Base-by-base conservation (phyloP, 2,113 vertebrate genomes). In the Cochlearius cochlearius region DNA sequence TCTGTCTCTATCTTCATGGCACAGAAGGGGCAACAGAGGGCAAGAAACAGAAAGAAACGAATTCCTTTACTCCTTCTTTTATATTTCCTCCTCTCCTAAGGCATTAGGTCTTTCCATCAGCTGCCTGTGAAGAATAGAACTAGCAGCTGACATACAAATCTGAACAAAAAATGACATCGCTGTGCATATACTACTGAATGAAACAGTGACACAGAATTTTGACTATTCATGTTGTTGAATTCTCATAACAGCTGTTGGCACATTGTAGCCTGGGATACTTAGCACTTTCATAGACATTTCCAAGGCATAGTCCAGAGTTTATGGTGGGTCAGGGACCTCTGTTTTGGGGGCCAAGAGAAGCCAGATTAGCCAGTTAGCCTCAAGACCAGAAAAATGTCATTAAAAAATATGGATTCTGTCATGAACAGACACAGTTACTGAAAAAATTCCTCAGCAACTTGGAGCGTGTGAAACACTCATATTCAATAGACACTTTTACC, bases 91-190 rank as follows among this genome's bases (percentile, higher is more conserved):
- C 15, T 68, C 32, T 86, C 38, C 26, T 66, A 72, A 10, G 17
- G 17, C 26, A 41, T n/a, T 80, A 75, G 5, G 21, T 81, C 38
- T 64, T 63, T 80, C 32, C 17, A 69, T 81, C 36, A 56, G 17
- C 25, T 53, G 7, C 29, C 58, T 47, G 12, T 41, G 34, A 74
- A 62, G 38, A 81, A 52, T 4, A 45, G n/a, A 81, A 69, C 11
- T 76, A 71, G 30, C 30, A 81, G 63, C 18, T 76, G 34, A 59
- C 55, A 27, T 49, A 82, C 17, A 50, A 71, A 43, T 47, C 45
- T 55, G 39, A 81, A 67, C 4, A 38, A 68, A 80, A 63, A 49
- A 22, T 66, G 4, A 34, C 1, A 0, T 36, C 1, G 0, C 30
- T 66, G 22, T 38, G 47, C 15, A 12, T 38, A 21, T 29, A 32